phyloP scores from a whole-genome alignment of 2,888 invertebrate species.

The Hymenopus coronatus region DNA sequence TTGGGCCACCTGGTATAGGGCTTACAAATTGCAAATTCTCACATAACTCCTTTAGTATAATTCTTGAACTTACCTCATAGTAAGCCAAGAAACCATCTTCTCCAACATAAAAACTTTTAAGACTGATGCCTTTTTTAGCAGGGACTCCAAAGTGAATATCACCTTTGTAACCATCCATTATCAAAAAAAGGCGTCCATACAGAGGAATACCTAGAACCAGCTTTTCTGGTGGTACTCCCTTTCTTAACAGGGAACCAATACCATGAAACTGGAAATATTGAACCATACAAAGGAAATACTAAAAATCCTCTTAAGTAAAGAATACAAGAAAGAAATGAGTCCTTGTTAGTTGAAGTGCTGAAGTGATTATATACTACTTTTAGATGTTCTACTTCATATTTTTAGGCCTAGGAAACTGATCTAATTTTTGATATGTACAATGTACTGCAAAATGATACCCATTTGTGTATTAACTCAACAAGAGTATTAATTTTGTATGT shows the following conservation, averaged over 20 bases:
- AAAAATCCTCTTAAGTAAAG: not conserved
- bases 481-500: too few relatives aligned
- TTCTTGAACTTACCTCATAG: conserved; percentile 64
- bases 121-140: conserved; percentile 59
- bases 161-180: conserved; percentile 45
- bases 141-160: conserved; percentile 50
- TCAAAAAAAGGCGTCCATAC: conserved; percentile 76
- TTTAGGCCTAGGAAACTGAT: too few relatives aligned
- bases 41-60: too few relatives aligned
- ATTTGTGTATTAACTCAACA: too few relatives aligned
- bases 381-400: too few relatives aligned
- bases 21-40: too few relatives aligned
- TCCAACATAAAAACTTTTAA: conserved; percentile 72
- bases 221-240: conserved; percentile 74
- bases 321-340: not conserved
- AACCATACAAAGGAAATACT: not conserved
- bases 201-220: conserved; percentile 78
- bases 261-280: conserved; percentile 44
- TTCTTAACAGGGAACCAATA: conserved; percentile 67
- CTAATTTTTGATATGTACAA: too few relatives aligned
- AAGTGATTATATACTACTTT: too few relatives aligned
- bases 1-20: too few relatives aligned
- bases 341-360: too few relatives aligned
- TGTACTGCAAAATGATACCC: too few relatives aligned
- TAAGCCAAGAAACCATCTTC: conserved; percentile 85